Base-by-base conservation (phyloP, 2,888 invertebrate species). In the Oscheius onirici region DNA sequence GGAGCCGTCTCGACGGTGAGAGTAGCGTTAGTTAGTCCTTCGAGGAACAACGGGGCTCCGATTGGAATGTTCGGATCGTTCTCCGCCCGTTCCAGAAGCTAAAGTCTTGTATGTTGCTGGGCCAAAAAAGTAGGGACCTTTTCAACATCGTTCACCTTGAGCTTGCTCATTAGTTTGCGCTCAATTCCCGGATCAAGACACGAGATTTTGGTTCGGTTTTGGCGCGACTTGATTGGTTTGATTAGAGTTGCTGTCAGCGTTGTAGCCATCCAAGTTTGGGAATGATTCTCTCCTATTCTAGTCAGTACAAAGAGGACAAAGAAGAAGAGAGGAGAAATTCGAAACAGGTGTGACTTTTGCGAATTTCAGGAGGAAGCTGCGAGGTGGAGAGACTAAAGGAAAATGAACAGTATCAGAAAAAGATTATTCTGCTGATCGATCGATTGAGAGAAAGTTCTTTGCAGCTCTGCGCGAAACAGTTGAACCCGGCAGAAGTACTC, bases 41-140 rank as follows among this genome's bases (percentile, higher is more conserved):
- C 84, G 41, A 87, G 74, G 77, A 87, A 84, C 26, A 85, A 73
- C 22, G 87, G 86, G 15, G 83, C 83, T 3, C 85, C 84, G 26
- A 86, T 79, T 15, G 86, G 85, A 11, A 87, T 78, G 2, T 73
- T 65, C 34, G 85, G 85, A 55, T 85, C 81, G 74, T 76, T 76
- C 61, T 82, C 82, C 10, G 78, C 79, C 52, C 74, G 70, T 49
- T 79, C 78, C 40, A 82, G 74, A 8, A 82, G 71, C 82, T 82
- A 46, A 44, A 71, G 72, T 8, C 3, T 60, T 6, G 22, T n/a
- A 17, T 15, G 26, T 63, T 17, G 8, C 3, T 46, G 43, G 15
- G 8, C 15, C 17, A 44, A 44, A 3, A 26, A 24, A 34, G 5
- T 3, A 5, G 10, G 13, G n/a, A 66, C 66, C 66, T 66, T 66